These are phyloP conservation scores for Macrosteles quadrilineatus DNA, from an alignment of 1,140 invertebrate genomes.

Conservation along the genomic window DNA sequence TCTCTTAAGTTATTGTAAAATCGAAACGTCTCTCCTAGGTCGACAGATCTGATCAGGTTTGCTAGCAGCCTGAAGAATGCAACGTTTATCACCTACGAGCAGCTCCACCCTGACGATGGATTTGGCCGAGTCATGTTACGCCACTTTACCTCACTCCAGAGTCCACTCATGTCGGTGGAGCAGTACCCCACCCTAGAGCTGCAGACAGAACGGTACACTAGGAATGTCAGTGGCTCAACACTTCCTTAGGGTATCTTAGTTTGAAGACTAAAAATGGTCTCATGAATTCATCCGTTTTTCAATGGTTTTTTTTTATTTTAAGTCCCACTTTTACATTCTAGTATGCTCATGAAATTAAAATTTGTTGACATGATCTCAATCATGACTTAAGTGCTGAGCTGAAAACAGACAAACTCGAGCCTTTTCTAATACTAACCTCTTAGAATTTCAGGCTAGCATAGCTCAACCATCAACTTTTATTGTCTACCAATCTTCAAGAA, in stretches of 20 bases:
- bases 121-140: slow-evolving; percentile 55
- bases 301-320: background rate
- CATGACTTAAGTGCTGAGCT: background rate
- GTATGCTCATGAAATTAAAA: background rate
- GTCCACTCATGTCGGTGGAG: slow-evolving; percentile 52
- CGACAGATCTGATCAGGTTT: slow-evolving; percentile 50
- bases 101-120: slow-evolving; percentile 54
- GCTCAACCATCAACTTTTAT: too few species aligned
- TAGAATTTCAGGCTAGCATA: too few species aligned
- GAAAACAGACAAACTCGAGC: too few species aligned
- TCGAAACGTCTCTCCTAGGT: slow-evolving; percentile 27
- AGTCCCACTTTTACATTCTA: background rate
- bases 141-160: slow-evolving; percentile 54
- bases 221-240: slow-evolving; percentile 44
- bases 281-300: background rate
- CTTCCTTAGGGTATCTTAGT: background rate
- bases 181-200: slow-evolving; percentile 48
- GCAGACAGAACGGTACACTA: slow-evolving; percentile 51
- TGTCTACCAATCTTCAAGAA: too few species aligned
- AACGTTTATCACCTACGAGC: slow-evolving; percentile 56
- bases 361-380: background rate
- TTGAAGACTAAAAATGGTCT: background rate
- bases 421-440: too few species aligned
- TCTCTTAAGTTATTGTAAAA: too few species aligned
- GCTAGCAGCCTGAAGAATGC: slow-evolving; percentile 48